phyloP scores from a whole-genome alignment of 1,140 invertebrate species.

The Trypoxylus dichotomus region DNA sequence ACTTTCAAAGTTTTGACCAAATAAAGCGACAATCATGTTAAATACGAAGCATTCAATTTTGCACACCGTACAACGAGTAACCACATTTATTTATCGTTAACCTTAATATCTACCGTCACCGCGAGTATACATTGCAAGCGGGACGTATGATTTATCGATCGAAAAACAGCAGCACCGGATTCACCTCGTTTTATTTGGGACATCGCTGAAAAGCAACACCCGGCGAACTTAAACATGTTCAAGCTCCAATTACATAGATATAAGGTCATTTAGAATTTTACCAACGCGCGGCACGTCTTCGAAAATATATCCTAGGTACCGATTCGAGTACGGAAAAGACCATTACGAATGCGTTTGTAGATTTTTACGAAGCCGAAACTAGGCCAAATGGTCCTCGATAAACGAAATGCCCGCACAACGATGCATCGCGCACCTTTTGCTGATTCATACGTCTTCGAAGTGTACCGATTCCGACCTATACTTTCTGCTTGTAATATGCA shows the following conservation, averaged over 20 bases:
- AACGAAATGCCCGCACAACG: background rate
- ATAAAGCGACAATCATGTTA: background rate
- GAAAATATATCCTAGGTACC: background rate
- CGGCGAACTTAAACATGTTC: background rate
- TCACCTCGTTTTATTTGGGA: no score
- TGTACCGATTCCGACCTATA: background rate
- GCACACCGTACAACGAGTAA: no score
- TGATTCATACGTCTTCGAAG: background rate
- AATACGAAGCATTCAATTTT: background rate
- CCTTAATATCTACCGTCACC: no score
- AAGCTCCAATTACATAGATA: conserved; percentile 27
- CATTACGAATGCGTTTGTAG: background rate
- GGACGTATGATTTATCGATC: no score
- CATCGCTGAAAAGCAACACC: background rate
- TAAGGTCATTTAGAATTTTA: conserved; percentile 26
- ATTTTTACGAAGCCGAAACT: background rate
- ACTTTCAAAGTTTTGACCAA: background rate
- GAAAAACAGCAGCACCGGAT: no score
- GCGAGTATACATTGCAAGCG: no score
- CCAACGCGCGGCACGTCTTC: background rate
- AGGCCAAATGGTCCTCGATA: background rate
- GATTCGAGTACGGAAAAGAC: background rate
- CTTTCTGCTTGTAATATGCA: no score
- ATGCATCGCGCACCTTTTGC: background rate
- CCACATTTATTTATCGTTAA: no score